phyloP scores from a whole-genome alignment of 1,140 invertebrate genomes.

The Drosophila nigromelanica region DNA sequence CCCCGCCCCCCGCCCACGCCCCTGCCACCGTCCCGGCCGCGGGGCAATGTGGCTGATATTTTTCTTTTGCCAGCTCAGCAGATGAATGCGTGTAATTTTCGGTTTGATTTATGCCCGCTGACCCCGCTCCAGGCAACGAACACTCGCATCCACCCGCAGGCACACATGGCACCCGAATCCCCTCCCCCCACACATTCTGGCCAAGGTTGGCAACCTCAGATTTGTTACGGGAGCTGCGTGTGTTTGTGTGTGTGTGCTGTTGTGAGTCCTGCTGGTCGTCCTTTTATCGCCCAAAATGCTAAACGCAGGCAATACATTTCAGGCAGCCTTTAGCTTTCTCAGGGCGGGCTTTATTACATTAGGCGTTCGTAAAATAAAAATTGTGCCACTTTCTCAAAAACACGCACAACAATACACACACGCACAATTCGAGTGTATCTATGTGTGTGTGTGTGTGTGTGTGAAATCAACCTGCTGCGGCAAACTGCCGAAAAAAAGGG shows the following conservation, averaged over 20 bases:
- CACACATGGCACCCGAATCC: conserved; percentile 58
- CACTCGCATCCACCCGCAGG: conserved; percentile 22
- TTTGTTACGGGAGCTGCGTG: conserved; percentile 60
- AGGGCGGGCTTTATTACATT: conserved; percentile 80
- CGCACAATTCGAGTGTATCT: conserved; percentile 5
- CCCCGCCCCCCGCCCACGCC: not conserved
- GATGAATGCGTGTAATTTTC: conserved; percentile 83
- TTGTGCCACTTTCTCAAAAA: conserved; percentile 83
- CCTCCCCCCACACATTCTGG: not conserved
- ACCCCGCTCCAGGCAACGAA: conserved; percentile 62
- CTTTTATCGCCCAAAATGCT: conserved; percentile 75
- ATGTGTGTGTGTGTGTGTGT: conserved; percentile 9
- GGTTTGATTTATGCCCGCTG: conserved; percentile 82
- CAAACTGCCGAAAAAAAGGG: conserved; percentile 72
- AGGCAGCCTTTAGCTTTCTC: conserved; percentile 39
- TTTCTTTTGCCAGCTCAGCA: conserved; percentile 81
- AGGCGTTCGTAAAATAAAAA: conserved; percentile 81
- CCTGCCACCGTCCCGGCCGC: not conserved
- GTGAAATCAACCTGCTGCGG: conserved; percentile 75
- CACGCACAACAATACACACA: conserved; percentile 74
- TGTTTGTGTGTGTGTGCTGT: not conserved
- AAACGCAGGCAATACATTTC: conserved; percentile 77
- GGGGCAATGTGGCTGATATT: conserved; percentile 78
- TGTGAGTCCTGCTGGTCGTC: conserved; percentile 33
- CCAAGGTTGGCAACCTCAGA: conserved; percentile 66